phyloP scores from a whole-genome alignment of 2,888 invertebrate species.

The Rosalia funebris region DNA sequence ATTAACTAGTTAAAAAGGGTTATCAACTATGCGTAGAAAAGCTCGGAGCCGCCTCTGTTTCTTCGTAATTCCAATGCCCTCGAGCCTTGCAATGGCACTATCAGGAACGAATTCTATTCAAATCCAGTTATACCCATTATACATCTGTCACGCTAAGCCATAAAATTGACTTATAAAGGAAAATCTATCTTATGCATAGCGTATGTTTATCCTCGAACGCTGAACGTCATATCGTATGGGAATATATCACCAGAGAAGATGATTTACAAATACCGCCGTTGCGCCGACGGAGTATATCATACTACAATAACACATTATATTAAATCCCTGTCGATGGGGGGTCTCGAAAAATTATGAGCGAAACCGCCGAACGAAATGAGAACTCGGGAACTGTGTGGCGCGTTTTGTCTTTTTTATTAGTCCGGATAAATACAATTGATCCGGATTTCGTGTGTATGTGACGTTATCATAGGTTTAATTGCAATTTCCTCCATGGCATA shows the following conservation, averaged over 20 bases:
- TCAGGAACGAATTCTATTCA: background rate
- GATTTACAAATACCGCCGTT: no score
- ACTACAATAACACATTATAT: background rate
- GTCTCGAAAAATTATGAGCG: background rate
- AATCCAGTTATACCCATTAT: background rate
- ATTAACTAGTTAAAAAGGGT: no score
- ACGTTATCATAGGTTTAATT: no score
- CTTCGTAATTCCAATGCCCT: background rate
- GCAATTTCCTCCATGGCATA: no score
- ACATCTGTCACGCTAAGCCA: constrained; percentile 1
- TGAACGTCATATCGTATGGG: constrained; percentile 20
- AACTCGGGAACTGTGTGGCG: no score
- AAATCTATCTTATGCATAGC: constrained; percentile 21
- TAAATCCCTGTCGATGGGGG: background rate
- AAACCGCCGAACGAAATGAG: background rate
- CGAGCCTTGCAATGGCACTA: no score
- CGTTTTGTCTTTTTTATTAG: no score
- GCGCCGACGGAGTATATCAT: background rate
- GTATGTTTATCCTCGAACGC: constrained; percentile 26
- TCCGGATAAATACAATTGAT: no score
- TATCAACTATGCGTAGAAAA: no score
- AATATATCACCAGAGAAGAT: constrained; percentile 15
- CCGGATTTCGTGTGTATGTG: no score
- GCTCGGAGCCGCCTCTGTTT: no score
- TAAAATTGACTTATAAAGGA: constrained; percentile 24